Base-by-base conservation (phyloP, 1,140 invertebrate species). In the Leguminivora glycinivorella region DNA sequence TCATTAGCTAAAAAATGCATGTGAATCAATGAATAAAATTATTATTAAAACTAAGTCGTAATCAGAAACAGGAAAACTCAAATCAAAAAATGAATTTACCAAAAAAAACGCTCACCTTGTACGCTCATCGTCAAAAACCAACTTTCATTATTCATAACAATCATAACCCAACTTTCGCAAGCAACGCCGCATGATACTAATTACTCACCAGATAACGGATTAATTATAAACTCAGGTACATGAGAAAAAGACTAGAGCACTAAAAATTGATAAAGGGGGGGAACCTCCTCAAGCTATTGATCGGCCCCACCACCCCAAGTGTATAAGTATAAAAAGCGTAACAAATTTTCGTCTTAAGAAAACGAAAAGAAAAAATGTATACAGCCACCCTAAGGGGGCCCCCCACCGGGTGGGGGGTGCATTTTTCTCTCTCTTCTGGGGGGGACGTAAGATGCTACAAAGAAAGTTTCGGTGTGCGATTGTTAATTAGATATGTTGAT, bases 271-370 rank as follows among this genome's bases (percentile, higher is more conserved):
- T 91, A 85, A 83, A 80, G 80, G 78, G 80, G 78, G 80, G 72
- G 25, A 29, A 19, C 40, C 60, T 25, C 52, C 71, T 78, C 75
- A 72, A 63, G 67, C 77, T 89, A 90, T 89, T 83, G 87, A 90
- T 89, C 88, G 83, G 79, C 31, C 68, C 73, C 70, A 79, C 82
- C 79, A 79, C 84, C 87, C 79, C 79, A 66, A 73, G 71, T 76
- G 83, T 87, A 88, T 88, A 91, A 84, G 83, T 90, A 91, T 90
- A 91, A 90, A 91, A 91, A 91, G 88, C 87, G 89, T 91, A 91
- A 91, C 89, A 91, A 91, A 91, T 91, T 90, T 91, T 90, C 89
- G 89, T 91, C 89, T 91, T 91, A 91, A 91, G 89, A 91, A 90
- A 91, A 91, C 85, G 88, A 90, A 91, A 89, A 88, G 88, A 90